A percentile compares a stretch with the other conserved stretches of the same genome.
These are phyloP conservation scores for Akabosia matsudoensis DNA, from an alignment of 1,140 invertebrate genomes.

Conservation along the genomic window DNA sequence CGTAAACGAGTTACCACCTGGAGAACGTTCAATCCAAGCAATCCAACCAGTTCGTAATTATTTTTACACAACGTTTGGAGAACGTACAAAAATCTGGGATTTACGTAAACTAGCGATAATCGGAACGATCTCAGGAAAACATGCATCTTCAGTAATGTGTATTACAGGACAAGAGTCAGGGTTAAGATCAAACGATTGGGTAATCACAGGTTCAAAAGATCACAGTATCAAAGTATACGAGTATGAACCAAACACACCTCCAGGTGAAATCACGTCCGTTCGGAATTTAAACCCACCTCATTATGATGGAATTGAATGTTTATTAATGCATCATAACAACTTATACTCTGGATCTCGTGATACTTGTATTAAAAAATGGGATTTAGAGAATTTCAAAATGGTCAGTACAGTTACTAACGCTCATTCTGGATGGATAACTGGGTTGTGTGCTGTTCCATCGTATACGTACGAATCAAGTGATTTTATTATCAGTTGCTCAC, in stretches of 20 bases:
- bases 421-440: slow-evolving; percentile 1
- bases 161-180: slow-evolving; percentile 60
- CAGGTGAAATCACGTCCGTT: slow-evolving; percentile 56
- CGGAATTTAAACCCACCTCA: slow-evolving; percentile 79
- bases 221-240: slow-evolving; percentile 66
- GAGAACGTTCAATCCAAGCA: slow-evolving; percentile 70
- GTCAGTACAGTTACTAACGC: neutral
- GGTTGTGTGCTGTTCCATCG: neutral
- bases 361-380: slow-evolving; percentile 74
- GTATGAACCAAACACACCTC: neutral
- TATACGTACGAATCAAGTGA: neutral
- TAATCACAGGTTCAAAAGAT: slow-evolving; percentile 85
- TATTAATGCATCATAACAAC: slow-evolving; percentile 63
- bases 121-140: slow-evolving; percentile 75
- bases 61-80: slow-evolving; percentile 74
- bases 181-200: slow-evolving; percentile 55
- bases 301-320: slow-evolving; percentile 83
- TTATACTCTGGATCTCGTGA: slow-evolving; percentile 83
- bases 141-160: slow-evolving; percentile 83
- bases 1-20: slow-evolving; percentile 59
- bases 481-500: neutral
- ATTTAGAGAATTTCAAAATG: neutral
- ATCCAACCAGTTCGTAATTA: slow-evolving; percentile 56
- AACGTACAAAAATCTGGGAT: slow-evolving; percentile 80
- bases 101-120: slow-evolving; percentile 69